These are phyloP conservation scores for Canis aureus DNA, from an alignment of 2,113 vertebrate genomes.

Conservation along the genomic window DNA sequence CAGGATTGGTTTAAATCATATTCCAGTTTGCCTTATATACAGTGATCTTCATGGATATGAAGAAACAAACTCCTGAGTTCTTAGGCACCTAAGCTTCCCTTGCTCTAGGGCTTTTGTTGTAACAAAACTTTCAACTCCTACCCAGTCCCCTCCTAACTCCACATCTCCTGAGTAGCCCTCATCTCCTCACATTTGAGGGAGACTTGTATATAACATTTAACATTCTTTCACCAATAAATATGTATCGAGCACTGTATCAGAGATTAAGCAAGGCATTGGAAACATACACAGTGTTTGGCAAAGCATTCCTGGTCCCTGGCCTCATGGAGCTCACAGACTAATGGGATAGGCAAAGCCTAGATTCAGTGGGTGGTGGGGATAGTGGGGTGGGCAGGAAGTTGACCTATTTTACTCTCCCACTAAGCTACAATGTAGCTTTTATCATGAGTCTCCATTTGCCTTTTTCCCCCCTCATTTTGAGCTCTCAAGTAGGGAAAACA, in stretches of 20 bases:
- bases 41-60: background rate
- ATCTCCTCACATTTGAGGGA: background rate
- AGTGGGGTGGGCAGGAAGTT: background rate
- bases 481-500: constrained; percentile 29
- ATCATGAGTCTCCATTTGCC: background rate
- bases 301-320: background rate
- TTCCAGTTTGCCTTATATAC: background rate
- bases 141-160: background rate
- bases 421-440: background rate
- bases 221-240: background rate
- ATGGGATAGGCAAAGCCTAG: background rate
- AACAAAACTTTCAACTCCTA: background rate
- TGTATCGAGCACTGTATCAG: background rate
- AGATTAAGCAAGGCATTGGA: background rate
- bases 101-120: background rate
- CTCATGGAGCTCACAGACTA: background rate
- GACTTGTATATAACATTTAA: background rate
- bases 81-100: constrained; percentile 13
- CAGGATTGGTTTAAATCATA: constrained; percentile 31
- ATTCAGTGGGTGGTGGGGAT: background rate
- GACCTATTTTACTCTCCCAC: background rate
- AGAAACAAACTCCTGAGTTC: constrained; percentile 43
- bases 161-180: background rate
- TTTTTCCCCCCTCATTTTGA: background rate
- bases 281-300: background rate